Evolutionary conservation across 2,797 vertebrate species (phyloP).

Genomic region (Heteromormyrus szaboi): DNA sequence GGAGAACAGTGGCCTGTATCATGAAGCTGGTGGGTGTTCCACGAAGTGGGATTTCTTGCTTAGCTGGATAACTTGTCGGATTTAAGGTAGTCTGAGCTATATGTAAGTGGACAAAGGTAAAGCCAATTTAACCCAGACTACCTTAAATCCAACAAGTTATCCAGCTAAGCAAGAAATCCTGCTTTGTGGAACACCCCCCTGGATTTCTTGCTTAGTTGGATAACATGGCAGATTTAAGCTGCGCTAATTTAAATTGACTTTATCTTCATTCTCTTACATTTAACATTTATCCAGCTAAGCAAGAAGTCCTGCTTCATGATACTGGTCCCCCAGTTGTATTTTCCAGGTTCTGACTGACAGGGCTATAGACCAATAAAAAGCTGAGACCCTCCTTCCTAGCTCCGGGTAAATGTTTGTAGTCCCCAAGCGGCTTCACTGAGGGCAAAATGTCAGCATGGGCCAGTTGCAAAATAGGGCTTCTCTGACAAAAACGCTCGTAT

Average conservation of each 20-base stretch:
- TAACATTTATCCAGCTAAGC: not conserved
- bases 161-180: too few relatives aligned
- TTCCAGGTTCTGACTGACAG: not conserved
- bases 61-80: not conserved
- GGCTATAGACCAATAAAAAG: not conserved
- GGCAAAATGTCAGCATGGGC: not conserved
- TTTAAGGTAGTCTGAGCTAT: not conserved
- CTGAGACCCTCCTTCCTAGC: not conserved
- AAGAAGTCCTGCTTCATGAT: not conserved
- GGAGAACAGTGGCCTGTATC: not conserved
- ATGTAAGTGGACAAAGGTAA: too few relatives aligned
- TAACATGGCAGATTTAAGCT: not conserved
- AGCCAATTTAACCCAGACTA: too few relatives aligned
- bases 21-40: not conserved
- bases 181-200: not conserved
- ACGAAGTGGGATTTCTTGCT: not conserved
- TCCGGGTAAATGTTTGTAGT: not conserved
- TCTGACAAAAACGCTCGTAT: not conserved
- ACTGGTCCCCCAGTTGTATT: not conserved
- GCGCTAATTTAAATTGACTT: not conserved
- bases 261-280: not conserved
- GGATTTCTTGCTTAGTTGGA: not conserved
- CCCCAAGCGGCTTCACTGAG: not conserved
- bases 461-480: not conserved
- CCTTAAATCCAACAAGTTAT: too few relatives aligned